Evolutionary conservation across 2,888 invertebrate genomes (phyloP).

Genomic region (Troilus luridus): DNA sequence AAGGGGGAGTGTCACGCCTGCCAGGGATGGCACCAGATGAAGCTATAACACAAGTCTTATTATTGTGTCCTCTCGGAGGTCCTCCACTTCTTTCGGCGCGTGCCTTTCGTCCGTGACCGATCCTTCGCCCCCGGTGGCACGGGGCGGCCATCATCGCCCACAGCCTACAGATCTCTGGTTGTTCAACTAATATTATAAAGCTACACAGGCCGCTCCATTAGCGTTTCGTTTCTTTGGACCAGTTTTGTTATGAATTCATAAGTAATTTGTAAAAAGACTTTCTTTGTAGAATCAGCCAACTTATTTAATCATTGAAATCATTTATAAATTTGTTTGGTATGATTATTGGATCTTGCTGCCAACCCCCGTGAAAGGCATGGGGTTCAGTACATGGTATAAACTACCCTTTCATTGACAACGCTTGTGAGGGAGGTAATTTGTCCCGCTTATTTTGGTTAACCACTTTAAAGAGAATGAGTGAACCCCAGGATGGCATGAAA

Average conservation of each 20-base stretch:
- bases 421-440: too few species aligned
- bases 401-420: too few species aligned
- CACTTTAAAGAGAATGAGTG: too few species aligned
- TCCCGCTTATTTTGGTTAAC: too few species aligned
- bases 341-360: too few species aligned
- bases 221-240: background rate
- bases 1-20: conserved; percentile 42
- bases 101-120: conserved; percentile 29
- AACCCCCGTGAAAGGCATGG: too few species aligned
- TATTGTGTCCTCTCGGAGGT: conserved; percentile 1
- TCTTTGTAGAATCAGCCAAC: too few species aligned
- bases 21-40: background rate
- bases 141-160: background rate
- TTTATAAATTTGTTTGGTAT: too few species aligned
- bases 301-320: too few species aligned
- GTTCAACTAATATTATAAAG: background rate
- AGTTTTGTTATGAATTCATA: background rate
- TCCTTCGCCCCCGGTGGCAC: background rate
- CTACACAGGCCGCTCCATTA: background rate
- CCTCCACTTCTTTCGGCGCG: conserved; percentile 39
- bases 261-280: background rate
- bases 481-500: too few species aligned
- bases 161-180: background rate
- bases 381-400: too few species aligned
- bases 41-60: conserved; percentile 8